Percentiles rank a stretch among this genome's conserved stretches.
phyloP scores from a whole-genome alignment of 2,888 invertebrate species.

The Drosophila monieri region DNA sequence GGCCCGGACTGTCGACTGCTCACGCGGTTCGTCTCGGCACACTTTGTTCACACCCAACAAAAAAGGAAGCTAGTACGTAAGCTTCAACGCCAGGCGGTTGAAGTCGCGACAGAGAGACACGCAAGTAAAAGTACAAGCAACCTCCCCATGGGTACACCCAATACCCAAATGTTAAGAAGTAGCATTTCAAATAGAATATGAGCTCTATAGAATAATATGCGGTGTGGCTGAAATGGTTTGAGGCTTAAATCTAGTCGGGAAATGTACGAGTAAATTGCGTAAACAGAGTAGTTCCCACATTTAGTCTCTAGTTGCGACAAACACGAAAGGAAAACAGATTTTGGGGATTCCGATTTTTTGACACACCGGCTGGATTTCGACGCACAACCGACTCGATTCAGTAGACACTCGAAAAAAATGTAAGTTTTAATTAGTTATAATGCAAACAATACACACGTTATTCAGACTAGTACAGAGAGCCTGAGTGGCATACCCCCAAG shows the following conservation, averaged over 20 bases:
- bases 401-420: too few relatives aligned
- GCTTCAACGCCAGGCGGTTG: not conserved
- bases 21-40: constrained; percentile 23
- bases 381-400: not conserved
- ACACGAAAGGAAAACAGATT: not conserved
- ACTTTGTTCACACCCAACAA: constrained; percentile 33
- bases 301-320: not conserved
- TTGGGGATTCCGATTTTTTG: too few relatives aligned
- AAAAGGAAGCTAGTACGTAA: constrained; percentile 12
- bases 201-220: too few relatives aligned
- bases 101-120: not conserved
- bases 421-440: too few relatives aligned
- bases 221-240: not conserved
- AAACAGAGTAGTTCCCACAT: not conserved
- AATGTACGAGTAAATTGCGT: too few relatives aligned
- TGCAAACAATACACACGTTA: not conserved
- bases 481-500: not conserved
- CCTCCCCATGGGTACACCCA: not conserved
- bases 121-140: constrained; percentile 1
- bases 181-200: too few relatives aligned
- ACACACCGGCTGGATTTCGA: too few relatives aligned
- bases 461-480: not conserved
- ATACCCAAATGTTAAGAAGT: not conserved
- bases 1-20: constrained; percentile 9
- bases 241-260: not conserved